Percentiles rank a stretch among this genome's conserved stretches.
Conservation (phyloP, 1,140 invertebrate genomes). For the Samia ricini region DNA sequence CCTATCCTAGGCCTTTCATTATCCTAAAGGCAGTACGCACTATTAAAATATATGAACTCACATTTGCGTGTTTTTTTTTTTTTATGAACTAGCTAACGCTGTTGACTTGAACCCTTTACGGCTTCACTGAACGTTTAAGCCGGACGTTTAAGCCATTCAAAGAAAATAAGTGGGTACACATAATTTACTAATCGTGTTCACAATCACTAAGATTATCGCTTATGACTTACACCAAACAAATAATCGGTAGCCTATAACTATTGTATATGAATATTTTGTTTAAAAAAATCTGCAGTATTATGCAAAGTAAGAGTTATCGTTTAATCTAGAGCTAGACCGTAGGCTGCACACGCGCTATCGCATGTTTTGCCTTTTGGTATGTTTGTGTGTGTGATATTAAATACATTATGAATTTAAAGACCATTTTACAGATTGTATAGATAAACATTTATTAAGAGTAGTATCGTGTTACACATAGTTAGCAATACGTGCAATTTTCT, state of each 20-base stretch:
- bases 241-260: constrained; percentile 37
- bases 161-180: too few relatives aligned
- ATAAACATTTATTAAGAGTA: too few relatives aligned
- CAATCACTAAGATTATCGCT: constrained; percentile 6
- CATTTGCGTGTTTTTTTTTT: too few relatives aligned
- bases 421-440: not conserved
- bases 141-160: too few relatives aligned
- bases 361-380: constrained; percentile 32
- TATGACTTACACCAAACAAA: constrained; percentile 27
- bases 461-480: too few relatives aligned
- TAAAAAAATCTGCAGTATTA: constrained; percentile 72
- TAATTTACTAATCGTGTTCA: not conserved
- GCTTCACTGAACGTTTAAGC: too few relatives aligned
- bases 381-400: constrained; percentile 13
- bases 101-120: too few relatives aligned
- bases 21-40: too few relatives aligned
- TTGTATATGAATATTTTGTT: constrained; percentile 56
- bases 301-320: constrained; percentile 61
- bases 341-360: constrained; percentile 44
- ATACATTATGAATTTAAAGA: not conserved
- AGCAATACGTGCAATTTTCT: too few relatives aligned
- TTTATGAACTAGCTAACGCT: too few relatives aligned
- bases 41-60: too few relatives aligned
- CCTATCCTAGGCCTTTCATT: too few relatives aligned
- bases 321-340: constrained; percentile 32